Conservation (phyloP, 2,888 invertebrate genomes). For the Eueremaeus valkanovi region DNA sequence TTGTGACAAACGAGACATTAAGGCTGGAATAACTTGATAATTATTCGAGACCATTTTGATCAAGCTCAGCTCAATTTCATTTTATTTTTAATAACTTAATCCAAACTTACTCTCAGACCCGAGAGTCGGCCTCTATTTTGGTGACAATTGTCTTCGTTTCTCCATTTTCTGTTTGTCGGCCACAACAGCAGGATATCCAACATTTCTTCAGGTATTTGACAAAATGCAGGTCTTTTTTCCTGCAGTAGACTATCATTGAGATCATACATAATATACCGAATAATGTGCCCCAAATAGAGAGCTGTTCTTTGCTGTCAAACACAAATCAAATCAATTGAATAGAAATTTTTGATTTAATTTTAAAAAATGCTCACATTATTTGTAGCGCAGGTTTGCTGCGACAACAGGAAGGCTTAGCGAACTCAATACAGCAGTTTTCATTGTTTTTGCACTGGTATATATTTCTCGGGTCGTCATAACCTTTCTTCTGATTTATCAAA, state of each 20-base stretch:
- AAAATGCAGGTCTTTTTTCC: slow-evolving; percentile 46
- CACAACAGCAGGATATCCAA: slow-evolving; percentile 38
- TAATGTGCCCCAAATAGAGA: slow-evolving; percentile 47
- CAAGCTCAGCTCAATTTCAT: too few species aligned
- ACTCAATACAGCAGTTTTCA: slow-evolving; percentile 47
- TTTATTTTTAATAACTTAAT: too few species aligned
- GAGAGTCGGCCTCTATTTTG: neutral
- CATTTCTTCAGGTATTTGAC: slow-evolving; percentile 33
- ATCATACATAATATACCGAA: slow-evolving; percentile 46
- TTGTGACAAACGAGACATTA: too few species aligned
- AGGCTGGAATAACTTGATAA: too few species aligned
- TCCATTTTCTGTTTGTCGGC: neutral
- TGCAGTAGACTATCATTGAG: slow-evolving; percentile 46
- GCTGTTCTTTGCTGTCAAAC: slow-evolving; percentile 44
- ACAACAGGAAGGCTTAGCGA: slow-evolving; percentile 48
- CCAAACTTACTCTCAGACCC: neutral
- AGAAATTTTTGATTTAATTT: neutral
- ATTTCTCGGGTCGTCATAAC: slow-evolving; percentile 47
- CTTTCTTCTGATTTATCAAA: slow-evolving; percentile 45
- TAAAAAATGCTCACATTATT: slow-evolving; percentile 46
- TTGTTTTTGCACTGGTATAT: slow-evolving; percentile 47
- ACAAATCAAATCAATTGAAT: neutral
- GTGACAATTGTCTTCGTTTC: neutral
- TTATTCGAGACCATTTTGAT: too few species aligned
- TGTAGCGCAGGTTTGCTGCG: slow-evolving; percentile 45